A percentile compares a stretch with the other conserved stretches of the same genome.
Evolutionary conservation across 2,888 invertebrate genomes (phyloP).

Genomic region (Campoplex nolae): DNA sequence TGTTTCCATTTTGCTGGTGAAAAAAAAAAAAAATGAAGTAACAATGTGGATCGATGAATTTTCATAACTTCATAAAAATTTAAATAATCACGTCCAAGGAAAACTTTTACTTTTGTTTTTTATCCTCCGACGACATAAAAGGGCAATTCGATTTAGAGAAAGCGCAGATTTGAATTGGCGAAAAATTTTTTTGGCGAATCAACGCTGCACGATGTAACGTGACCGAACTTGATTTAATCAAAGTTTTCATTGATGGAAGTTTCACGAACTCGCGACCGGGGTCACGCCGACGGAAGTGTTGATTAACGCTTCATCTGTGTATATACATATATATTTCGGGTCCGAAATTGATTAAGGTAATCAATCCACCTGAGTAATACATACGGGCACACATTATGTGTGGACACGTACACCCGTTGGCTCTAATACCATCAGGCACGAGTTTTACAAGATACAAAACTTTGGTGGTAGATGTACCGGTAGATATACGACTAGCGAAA

Average conservation of each 20-base stretch:
- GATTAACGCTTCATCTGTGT: constrained; percentile 28
- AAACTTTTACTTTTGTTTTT: neutral
- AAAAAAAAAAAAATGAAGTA: neutral
- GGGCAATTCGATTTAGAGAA: neutral
- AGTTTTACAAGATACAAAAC: constrained; percentile 13
- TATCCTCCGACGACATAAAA: neutral
- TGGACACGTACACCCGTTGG: constrained; percentile 1
- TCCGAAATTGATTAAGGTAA: constrained; percentile 33
- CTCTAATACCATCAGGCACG: neutral
- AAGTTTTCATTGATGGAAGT: constrained; percentile 33
- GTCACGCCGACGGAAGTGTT: neutral
- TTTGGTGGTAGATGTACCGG: neutral
- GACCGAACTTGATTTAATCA: constrained; percentile 16
- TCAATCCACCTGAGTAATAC: constrained; percentile 29
- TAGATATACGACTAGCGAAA: neutral
- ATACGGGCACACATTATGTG: constrained; percentile 4
- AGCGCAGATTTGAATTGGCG: neutral
- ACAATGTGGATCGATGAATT: neutral
- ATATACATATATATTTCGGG: neutral
- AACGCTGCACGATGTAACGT: neutral
- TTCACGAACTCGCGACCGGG: constrained; percentile 6
- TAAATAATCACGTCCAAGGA: neutral
- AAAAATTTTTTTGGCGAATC: neutral
- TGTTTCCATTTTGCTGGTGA: neutral
- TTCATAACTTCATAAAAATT: neutral